These are phyloP conservation scores for Pangasius djambal DNA, from an alignment of 2,797 vertebrate species.

Conservation along the genomic window DNA sequence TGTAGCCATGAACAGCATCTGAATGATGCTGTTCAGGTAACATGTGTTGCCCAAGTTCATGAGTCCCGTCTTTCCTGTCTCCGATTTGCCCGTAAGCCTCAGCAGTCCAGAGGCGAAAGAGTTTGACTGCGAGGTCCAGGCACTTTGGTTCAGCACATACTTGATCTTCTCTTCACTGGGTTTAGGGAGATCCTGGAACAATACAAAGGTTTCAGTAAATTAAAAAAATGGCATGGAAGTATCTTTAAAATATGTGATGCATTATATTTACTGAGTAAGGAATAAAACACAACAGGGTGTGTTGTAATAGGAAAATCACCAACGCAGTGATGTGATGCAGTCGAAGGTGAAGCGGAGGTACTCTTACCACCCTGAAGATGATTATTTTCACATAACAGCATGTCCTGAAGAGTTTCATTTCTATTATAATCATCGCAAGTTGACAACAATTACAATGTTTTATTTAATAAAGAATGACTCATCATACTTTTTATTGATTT, in stretches of 20 bases:
- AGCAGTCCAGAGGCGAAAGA: conserved; percentile 88
- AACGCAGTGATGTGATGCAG: neutral
- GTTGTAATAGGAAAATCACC: neutral
- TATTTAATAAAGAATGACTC: neutral
- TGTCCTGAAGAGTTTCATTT: neutral
- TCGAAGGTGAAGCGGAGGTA: neutral
- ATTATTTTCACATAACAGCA: neutral
- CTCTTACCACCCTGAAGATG: neutral
- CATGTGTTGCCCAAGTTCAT: conserved; percentile 98
- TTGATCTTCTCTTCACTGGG: conserved; percentile 95
- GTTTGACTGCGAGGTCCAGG: conserved; percentile 97
- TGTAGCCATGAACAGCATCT: conserved; percentile 97
- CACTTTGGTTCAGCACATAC: conserved; percentile 94
- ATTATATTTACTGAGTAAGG: too few species aligned
- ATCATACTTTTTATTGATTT: neutral
- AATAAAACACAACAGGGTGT: neutral
- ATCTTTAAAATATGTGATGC: neutral
- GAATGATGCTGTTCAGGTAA: conserved; percentile 98
- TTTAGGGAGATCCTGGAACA: conserved; percentile 87
- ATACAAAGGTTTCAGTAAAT: neutral
- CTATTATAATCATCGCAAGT: neutral
- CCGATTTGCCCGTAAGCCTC: conserved; percentile 90
- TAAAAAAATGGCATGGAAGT: neutral
- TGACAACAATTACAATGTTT: neutral
- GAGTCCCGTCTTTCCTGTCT: conserved; percentile 96